Base-by-base conservation (phyloP, 2,888 invertebrate species). In the Cremastobaeus sp. region DNA sequence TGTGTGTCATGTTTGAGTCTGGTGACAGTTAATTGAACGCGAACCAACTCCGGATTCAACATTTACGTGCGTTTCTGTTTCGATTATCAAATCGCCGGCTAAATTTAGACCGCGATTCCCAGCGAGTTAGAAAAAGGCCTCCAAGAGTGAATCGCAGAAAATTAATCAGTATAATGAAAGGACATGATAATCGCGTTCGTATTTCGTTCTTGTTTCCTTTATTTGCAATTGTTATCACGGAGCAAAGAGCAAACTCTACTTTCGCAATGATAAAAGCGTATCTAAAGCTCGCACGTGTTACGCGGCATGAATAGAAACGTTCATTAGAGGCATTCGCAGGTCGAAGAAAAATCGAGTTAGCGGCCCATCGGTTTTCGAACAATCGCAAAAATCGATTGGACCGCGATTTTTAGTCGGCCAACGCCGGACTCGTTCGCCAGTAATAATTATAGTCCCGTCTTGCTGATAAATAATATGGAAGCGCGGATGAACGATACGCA, bases 191-290 rank as follows among this genome's bases (percentile, higher is more conserved):
- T 8, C 8, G 25, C 25, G n/a, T n/a, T n/a, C n/a, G n/a, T 41
- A 14, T 62, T 62, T 41, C 25, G 32, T 41, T 8, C 18, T 32
- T 32, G 32, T 59, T 59, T 41, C 47, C 48, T 62, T 18, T 15
- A 25, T 21, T 30, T 18, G 21, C 37, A 28, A 48, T 55, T 62
- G 50, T 65, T 62, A 73, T 65, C 72, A 21, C 30, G 50, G 55
- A 57, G 50, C 73, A 73, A 76, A 68, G 76, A 64, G 71, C 71
- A 71, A 60, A 68, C 37, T 68, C 64, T 62, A 55, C 64, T 74
- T 68, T 64, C 21, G 41, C 18, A 8, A 57, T 25, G 73, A 76
- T 74, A 76, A 68, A 39, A 41, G 25, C 39, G 3, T 52, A 52
- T 59, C 50, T 34, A 1, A 32, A 32, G 18, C 60, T 30, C 37